phyloP scores from a whole-genome alignment of 2,888 invertebrate species.

The Lumbricus terrestris region DNA sequence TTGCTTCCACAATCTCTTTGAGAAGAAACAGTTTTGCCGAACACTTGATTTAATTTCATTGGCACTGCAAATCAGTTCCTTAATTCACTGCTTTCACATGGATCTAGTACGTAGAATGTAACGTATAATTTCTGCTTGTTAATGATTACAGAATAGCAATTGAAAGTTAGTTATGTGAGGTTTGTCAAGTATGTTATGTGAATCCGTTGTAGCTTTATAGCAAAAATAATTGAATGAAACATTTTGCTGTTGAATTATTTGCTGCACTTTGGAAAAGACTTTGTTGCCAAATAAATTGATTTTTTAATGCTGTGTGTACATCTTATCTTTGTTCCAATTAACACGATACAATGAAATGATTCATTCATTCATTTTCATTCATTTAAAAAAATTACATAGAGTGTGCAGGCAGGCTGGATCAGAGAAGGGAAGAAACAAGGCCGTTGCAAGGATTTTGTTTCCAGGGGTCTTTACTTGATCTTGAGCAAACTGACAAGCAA shows the following conservation, averaged over 20 bases:
- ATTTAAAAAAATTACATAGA: too few species aligned
- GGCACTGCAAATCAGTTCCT: background rate
- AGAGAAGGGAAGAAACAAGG: too few species aligned
- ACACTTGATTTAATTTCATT: background rate
- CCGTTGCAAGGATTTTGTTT: too few species aligned
- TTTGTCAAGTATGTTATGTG: background rate
- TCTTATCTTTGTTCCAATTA: background rate
- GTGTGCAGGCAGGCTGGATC: too few species aligned
- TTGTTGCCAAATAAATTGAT: background rate
- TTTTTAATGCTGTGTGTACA: background rate
- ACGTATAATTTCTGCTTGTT: background rate
- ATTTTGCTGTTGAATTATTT: conserved; percentile 3
- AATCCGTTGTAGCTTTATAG: background rate
- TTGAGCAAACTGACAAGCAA: too few species aligned
- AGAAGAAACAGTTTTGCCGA: background rate
- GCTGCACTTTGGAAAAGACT: background rate
- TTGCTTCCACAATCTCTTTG: background rate
- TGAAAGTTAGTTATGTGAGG: background rate
- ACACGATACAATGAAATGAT: background rate
- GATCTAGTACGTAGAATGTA: background rate
- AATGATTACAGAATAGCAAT: background rate
- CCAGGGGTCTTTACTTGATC: too few species aligned
- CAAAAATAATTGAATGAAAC: background rate
- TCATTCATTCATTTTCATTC: too few species aligned
- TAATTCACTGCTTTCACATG: background rate